Conservation (phyloP, 2,888 invertebrate genomes). For the Caradrina kadenii region DNA sequence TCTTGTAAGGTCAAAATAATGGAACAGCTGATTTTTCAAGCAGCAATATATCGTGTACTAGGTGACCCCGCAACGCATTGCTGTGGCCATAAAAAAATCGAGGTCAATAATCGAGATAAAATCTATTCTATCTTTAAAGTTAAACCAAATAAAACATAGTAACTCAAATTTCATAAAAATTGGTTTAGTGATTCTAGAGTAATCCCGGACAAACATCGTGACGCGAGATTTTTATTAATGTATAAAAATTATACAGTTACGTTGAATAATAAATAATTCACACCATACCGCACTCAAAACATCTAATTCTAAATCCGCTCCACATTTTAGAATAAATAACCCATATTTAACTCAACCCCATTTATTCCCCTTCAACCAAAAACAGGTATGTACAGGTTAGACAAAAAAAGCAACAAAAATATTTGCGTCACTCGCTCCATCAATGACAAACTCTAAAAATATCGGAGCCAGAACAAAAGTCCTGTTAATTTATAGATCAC, state of each 20-base stretch:
- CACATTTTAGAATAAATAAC: slow-evolving; percentile 51
- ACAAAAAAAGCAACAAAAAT: slow-evolving; percentile 54
- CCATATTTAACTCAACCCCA: slow-evolving; percentile 54
- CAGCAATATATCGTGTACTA: too few relatives aligned
- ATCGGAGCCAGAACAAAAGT: slow-evolving; percentile 71
- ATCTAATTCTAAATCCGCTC: slow-evolving; percentile 38
- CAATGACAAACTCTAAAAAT: slow-evolving; percentile 63
- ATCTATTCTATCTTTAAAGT: too few relatives aligned
- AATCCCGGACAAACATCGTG: too few relatives aligned
- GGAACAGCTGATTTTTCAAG: too few relatives aligned
- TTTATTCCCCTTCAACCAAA: slow-evolving; percentile 39
- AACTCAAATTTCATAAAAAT: too few relatives aligned
- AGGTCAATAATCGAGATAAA: too few relatives aligned
- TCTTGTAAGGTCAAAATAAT: too few relatives aligned
- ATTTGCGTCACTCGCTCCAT: slow-evolving; percentile 63
- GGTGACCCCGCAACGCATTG: too few relatives aligned
- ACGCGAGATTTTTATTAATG: too few relatives aligned
- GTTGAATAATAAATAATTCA: slow-evolving; percentile 27
- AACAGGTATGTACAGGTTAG: slow-evolving; percentile 47
- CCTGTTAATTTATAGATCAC: slow-evolving; percentile 76
- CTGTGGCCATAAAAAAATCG: too few relatives aligned
- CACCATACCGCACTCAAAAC: slow-evolving; percentile 17
- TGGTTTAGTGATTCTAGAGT: too few relatives aligned
- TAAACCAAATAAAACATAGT: too few relatives aligned
- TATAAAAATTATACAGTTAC: neutral